phyloP scores from a whole-genome alignment of 2,113 vertebrate species.

The Stictonetta naevosa region DNA sequence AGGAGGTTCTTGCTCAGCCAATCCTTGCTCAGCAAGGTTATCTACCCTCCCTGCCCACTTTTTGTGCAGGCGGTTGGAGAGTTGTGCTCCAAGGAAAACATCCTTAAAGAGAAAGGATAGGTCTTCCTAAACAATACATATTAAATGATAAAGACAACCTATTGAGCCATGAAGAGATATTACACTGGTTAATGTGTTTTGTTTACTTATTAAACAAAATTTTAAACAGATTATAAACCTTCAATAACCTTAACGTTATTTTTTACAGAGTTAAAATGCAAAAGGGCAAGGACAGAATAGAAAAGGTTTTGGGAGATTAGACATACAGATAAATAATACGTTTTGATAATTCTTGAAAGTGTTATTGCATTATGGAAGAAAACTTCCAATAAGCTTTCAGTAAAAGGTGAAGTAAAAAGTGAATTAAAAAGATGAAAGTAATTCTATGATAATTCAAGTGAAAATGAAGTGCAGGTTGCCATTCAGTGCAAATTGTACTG shows the following conservation, averaged over 20 bases:
- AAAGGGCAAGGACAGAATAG: not conserved
- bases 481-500: not conserved
- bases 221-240: not conserved
- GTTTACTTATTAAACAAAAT: not conserved
- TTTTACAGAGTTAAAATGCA: not conserved
- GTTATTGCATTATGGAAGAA: not conserved
- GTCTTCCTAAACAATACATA: not conserved
- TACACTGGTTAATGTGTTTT: not conserved
- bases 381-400: rapidly evolving
- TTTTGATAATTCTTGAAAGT: not conserved
- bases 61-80: no score
- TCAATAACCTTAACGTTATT: not conserved
- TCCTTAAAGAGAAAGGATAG: not conserved
- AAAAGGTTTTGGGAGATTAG: not conserved
- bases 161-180: not conserved
- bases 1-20: no score
- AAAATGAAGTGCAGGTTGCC: not conserved
- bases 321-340: not conserved
- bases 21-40: no score
- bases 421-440: not conserved
- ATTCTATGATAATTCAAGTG: not conserved
- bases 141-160: not conserved
- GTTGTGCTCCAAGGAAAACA: no score
- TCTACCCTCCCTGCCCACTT: no score
- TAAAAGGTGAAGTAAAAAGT: not conserved